A percentile compares a stretch with the other conserved stretches of the same genome.
These are phyloP conservation scores for Oriolus oriolus DNA, from an alignment of 2,113 vertebrate species.

Conservation along the genomic window DNA sequence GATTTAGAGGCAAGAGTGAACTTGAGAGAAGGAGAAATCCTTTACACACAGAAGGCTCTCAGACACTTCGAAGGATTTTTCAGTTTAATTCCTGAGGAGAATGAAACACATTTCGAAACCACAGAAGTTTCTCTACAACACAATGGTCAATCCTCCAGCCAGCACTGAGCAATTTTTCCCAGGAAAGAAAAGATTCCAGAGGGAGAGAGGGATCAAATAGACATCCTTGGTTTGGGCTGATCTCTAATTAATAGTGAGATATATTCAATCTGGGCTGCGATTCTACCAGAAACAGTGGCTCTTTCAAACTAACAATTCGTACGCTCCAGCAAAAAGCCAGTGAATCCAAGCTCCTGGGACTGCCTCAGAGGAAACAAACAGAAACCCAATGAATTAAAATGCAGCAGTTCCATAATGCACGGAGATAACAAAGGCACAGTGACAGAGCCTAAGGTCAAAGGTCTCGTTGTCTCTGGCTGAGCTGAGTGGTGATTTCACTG, in stretches of 20 bases:
- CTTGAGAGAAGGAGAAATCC: constrained; percentile 3
- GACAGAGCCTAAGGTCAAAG: constrained; percentile 49
- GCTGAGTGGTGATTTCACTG: neutral
- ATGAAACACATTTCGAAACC: neutral
- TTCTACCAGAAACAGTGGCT: neutral
- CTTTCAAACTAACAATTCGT: neutral
- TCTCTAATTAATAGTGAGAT: constrained; percentile 31
- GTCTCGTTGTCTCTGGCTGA: neutral
- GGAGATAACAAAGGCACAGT: constrained; percentile 18
- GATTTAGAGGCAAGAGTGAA: neutral
- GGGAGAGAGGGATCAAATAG: constrained; percentile 16
- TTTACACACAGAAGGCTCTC: neutral
- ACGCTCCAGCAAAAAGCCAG: neutral
- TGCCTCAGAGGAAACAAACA: neutral
- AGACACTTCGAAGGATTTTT: neutral
- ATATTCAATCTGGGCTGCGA: neutral
- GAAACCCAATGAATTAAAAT: constrained; percentile 5
- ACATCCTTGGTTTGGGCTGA: neutral
- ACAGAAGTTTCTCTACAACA: neutral
- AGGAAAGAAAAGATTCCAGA: constrained; percentile 39
- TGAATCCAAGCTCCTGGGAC: constrained; percentile 21
- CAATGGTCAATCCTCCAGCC: constrained; percentile 31
- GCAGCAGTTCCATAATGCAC: neutral
- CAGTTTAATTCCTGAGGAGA: neutral
- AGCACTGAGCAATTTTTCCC: neutral